Conservation (phyloP, 2,888 invertebrate genomes). For the Hemithea aestivaria region DNA sequence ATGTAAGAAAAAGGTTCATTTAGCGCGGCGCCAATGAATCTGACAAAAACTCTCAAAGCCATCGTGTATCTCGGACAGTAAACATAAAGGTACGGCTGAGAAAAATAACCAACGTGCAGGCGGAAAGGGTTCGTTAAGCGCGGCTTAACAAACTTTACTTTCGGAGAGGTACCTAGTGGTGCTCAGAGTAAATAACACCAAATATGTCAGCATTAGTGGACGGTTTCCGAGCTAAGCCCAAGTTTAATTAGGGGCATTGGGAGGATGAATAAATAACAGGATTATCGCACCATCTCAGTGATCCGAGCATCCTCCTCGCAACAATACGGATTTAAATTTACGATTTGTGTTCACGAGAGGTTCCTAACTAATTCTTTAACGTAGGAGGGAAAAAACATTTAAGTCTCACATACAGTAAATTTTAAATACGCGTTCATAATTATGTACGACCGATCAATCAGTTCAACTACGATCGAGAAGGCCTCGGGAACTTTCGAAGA, state of each 20-base stretch:
- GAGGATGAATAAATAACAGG: constrained; percentile 65
- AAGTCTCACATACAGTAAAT: too few relatives aligned
- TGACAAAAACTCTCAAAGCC: constrained; percentile 2
- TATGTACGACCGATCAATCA: constrained; percentile 1
- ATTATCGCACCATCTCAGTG: constrained; percentile 65
- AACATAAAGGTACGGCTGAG: constrained; percentile 16
- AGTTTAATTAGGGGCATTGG: constrained; percentile 56
- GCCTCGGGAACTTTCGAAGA: constrained; percentile 7
- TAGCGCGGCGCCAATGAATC: constrained; percentile 1
- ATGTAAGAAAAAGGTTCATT: constrained; percentile 1
- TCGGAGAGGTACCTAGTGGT: constrained; percentile 33
- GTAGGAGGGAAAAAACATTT: too few relatives aligned
- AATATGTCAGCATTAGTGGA: constrained; percentile 48
- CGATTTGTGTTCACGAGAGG: constrained; percentile 32
- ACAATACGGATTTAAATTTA: constrained; percentile 27
- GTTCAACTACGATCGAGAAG: constrained; percentile 3
- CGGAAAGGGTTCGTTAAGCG: constrained; percentile 51
- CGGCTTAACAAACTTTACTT: constrained; percentile 46
- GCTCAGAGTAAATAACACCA: constrained; percentile 54
- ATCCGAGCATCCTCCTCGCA: constrained; percentile 38
- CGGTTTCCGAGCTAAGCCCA: constrained; percentile 40
- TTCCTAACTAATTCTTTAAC: not conserved
- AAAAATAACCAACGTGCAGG: constrained; percentile 26
- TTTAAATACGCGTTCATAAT: too few relatives aligned
- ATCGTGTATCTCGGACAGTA: not conserved